Base-by-base conservation (phyloP, 2,797 vertebrate species). In the Mus minutoides region DNA sequence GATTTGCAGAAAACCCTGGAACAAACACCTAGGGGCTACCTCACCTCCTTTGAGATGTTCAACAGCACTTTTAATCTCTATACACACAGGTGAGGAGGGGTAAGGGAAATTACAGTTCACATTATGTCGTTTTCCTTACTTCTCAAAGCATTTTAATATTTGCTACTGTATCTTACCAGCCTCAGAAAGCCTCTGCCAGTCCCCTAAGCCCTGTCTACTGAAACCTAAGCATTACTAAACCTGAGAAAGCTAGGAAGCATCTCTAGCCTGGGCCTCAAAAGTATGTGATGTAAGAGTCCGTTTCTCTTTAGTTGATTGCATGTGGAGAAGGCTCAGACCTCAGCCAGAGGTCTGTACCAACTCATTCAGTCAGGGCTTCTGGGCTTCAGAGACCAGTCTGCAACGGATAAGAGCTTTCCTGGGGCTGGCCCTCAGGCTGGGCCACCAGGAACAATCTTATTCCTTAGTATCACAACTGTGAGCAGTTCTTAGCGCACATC, bases 1-100 rank as follows among this genome's bases (percentile, higher is more conserved):
- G 77, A 97, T 95, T 98, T 98, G 97, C 98, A 99, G 99, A 99
- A 99, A 99, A 99, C 99, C 0, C 94, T 99, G 96, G 97, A 99
- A 96, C 98, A 99, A 96, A 99, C 99, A 83, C 99, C 99, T 79
- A 22, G 46, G 14, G 98, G 97, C 98, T 99, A 99, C 98, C 99
- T 99, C 94, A 99, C 99, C 96, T 99, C 98, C 37, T 99, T 99
- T 98, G 99, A 99, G 98, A 99, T 99, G 98, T 99, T 99, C 98
- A 99, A 99, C 98, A 98, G 98, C 88, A 99, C 99, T 34, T 99
- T 99, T 96, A 99, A 99, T 64, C 99, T 99, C 92, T 99, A 99
- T 98, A 99, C 99, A 49, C 99, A 99, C 98, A 99, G 99, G 99
- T 99, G 97, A 99, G 98, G 79, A 93, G 43, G 94, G 19, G 54